These are phyloP conservation scores for Pseudomugil gertrudae DNA, from an alignment of 2,797 vertebrate genomes.

Conservation along the genomic window DNA sequence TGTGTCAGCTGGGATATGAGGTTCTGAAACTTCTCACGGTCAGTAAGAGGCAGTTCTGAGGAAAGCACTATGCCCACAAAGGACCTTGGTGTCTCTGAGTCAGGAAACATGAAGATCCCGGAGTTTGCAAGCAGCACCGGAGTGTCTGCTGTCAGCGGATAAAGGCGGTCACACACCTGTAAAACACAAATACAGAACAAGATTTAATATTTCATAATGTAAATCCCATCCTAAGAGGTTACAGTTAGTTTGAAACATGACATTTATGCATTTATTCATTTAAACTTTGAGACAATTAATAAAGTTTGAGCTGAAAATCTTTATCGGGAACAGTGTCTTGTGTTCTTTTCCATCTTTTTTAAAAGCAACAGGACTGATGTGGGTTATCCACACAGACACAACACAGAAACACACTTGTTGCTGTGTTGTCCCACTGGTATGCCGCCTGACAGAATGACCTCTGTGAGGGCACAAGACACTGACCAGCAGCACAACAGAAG, in stretches of 20 bases:
- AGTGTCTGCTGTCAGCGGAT: constrained; percentile 86
- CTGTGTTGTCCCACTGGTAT: constrained; percentile 43
- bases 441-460: constrained; percentile 48
- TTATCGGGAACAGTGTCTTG: neutral
- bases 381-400: neutral
- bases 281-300: neutral
- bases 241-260: neutral
- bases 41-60: constrained; percentile 86
- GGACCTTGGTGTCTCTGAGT: constrained; percentile 85
- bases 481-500: constrained; percentile 72
- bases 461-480: constrained; percentile 41
- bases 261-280: neutral
- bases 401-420: constrained; percentile 24
- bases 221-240: neutral
- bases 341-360: neutral
- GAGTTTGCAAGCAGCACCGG: constrained; percentile 90
- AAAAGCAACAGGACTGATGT: constrained; percentile 7
- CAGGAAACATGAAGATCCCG: constrained; percentile 95
- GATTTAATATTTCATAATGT: neutral
- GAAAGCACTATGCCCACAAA: constrained; percentile 93
- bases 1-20: constrained; percentile 88
- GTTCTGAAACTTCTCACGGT: constrained; percentile 88
- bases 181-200: constrained; percentile 39
- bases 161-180: constrained; percentile 94
- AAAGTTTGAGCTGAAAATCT: neutral